These are phyloP conservation scores for Panzeria rudis DNA, from an alignment of 2,888 invertebrate species.

Conservation along the genomic window DNA sequence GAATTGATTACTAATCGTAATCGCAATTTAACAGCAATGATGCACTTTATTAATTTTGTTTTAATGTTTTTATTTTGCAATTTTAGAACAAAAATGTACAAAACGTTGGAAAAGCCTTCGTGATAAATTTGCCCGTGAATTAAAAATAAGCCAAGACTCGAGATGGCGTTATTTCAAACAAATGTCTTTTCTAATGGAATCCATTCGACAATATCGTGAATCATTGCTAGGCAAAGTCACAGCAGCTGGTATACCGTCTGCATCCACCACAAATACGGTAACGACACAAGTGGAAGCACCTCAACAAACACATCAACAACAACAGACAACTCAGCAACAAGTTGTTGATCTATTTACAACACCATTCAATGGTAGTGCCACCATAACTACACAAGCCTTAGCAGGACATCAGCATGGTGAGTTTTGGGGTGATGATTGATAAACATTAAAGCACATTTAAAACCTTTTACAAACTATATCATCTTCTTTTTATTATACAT, in stretches of 20 bases:
- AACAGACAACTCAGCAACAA: slow-evolving; percentile 80
- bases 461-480: background rate
- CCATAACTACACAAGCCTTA: slow-evolving; percentile 81
- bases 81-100: slow-evolving; percentile 81
- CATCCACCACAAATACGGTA: slow-evolving; percentile 78
- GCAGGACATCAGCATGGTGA: slow-evolving; percentile 81
- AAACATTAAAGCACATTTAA: background rate
- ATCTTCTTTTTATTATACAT: background rate
- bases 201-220: slow-evolving; percentile 80
- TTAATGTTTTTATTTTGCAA: background rate
- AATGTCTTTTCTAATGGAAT: slow-evolving; percentile 82
- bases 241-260: slow-evolving; percentile 75
- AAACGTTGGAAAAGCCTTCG: slow-evolving; percentile 81
- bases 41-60: too few species aligned
- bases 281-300: slow-evolving; percentile 77
- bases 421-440: slow-evolving; percentile 66
- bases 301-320: slow-evolving; percentile 79
- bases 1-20: too few species aligned
- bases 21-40: too few species aligned
- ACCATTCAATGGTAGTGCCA: slow-evolving; percentile 81
- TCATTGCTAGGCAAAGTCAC: slow-evolving; percentile 78
- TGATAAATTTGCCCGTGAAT: slow-evolving; percentile 81
- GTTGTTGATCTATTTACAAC: slow-evolving; percentile 81
- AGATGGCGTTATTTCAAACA: slow-evolving; percentile 82
- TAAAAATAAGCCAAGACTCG: slow-evolving; percentile 81